These are phyloP conservation scores for Sarcophaga caerulescens DNA, from an alignment of 2,888 invertebrate genomes.

Conservation along the genomic window DNA sequence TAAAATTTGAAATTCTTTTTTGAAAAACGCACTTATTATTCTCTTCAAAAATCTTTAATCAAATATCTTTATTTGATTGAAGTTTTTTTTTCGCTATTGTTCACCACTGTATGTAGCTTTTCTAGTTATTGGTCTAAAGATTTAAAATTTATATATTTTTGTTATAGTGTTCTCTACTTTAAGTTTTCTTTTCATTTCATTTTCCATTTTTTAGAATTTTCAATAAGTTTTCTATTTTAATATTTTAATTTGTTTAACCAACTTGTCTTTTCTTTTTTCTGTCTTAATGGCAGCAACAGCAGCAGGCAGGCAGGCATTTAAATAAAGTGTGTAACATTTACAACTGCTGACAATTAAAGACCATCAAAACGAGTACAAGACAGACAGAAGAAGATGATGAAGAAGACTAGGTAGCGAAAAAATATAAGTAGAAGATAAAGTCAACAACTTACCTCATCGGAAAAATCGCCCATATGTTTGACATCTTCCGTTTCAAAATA, in stretches of 20 bases:
- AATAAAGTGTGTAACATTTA: constrained; percentile 13
- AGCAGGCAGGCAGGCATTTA: background rate
- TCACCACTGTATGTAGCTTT: background rate
- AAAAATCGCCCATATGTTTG: constrained; percentile 91
- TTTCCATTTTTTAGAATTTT: background rate
- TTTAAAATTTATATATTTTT: constrained; percentile 43
- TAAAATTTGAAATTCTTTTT: too few species aligned
- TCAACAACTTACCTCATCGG: constrained; percentile 88
- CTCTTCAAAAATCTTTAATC: too few species aligned
- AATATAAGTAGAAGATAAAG: constrained; percentile 13
- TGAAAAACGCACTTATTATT: too few species aligned
- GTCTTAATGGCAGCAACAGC: constrained; percentile 1
- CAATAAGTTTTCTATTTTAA: constrained; percentile 49
- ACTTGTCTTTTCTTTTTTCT: constrained; percentile 42
- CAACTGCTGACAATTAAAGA: constrained; percentile 20
- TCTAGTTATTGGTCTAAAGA: background rate
- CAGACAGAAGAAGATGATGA: too few species aligned
- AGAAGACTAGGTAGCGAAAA: too few species aligned
- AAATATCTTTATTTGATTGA: too few species aligned
- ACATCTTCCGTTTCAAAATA: constrained; percentile 92
- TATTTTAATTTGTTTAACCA: constrained; percentile 52
- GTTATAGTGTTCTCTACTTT: constrained; percentile 38
- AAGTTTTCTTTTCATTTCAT: background rate
- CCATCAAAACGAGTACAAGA: constrained; percentile 17
- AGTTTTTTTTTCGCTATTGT: too few species aligned